Conservation (phyloP, 2,113 vertebrate genomes). For the Coreoperca whiteheadi region DNA sequence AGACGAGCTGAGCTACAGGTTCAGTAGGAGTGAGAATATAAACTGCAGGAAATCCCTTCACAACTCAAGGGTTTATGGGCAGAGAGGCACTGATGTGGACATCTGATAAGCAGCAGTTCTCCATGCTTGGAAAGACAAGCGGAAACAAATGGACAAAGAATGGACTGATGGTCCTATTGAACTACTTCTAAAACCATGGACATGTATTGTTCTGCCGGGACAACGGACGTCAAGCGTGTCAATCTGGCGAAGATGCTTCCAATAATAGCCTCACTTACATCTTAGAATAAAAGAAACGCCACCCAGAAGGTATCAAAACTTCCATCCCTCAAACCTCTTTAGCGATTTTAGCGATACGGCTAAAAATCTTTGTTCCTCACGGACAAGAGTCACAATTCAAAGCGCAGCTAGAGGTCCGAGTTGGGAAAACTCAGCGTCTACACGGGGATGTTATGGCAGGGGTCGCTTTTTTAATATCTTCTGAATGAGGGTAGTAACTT, state of each 20-base stretch:
- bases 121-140: not conserved
- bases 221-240: not conserved
- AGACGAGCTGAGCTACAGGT: not conserved
- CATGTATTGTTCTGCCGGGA: not conserved
- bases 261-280: not conserved
- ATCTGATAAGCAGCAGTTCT: not conserved
- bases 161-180: not conserved
- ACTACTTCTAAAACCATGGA: not conserved
- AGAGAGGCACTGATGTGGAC: not conserved
- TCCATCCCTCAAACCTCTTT: not conserved
- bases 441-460: too few relatives aligned
- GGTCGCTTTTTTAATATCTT: too few relatives aligned
- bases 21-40: not conserved
- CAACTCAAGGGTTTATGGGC: not conserved
- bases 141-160: not conserved
- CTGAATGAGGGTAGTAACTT: not conserved
- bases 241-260: not conserved
- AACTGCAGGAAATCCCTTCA: not conserved
- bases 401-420: not conserved
- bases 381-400: not conserved
- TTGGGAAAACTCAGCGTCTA: too few relatives aligned
- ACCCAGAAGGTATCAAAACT: not conserved
- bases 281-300: not conserved
- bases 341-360: not conserved
- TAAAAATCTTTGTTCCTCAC: not conserved